A percentile compares a stretch with the other conserved stretches of the same genome.
These are phyloP conservation scores for Aplysina aerophoba DNA, from an alignment of 37 sponge, comb jelly and placozoan genomes.

Conservation along the genomic window DNA sequence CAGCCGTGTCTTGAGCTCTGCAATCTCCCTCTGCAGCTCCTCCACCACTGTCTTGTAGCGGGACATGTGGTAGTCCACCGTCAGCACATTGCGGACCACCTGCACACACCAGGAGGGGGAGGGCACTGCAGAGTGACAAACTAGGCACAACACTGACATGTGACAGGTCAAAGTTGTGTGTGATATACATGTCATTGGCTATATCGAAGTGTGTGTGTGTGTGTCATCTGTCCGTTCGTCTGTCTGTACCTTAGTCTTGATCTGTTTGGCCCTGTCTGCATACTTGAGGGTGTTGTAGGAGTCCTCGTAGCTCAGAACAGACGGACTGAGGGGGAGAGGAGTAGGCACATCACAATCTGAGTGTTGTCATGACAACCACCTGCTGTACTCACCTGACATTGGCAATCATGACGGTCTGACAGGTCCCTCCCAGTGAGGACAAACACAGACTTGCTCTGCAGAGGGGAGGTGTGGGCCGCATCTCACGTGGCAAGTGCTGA, in stretches of 20 bases:
- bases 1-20: slow-evolving; percentile 68
- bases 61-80: slow-evolving; percentile 82
- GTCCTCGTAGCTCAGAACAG: slow-evolving; percentile 87
- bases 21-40: slow-evolving; percentile 83
- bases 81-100: slow-evolving; percentile 88
- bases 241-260: slow-evolving; percentile 86
- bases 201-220: too few relatives aligned
- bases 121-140: too few relatives aligned
- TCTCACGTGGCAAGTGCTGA: too few relatives aligned
- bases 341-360: neutral
- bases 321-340: slow-evolving; percentile 70
- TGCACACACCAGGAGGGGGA: too few relatives aligned
- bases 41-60: slow-evolving; percentile 81
- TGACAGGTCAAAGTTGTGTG: too few relatives aligned
- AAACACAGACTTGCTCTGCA: slow-evolving; percentile 64
- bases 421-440: slow-evolving; percentile 96
- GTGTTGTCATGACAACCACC: slow-evolving; percentile 28
- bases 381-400: slow-evolving; percentile 85
- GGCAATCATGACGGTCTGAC: slow-evolving; percentile 96
- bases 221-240: too few relatives aligned
- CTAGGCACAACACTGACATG: too few relatives aligned
- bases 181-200: too few relatives aligned
- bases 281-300: slow-evolving; percentile 98
- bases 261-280: slow-evolving; percentile 96
- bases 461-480: neutral